Evolutionary conservation across 1,140 invertebrate species (phyloP).

Genomic region (Drosophila nebulosa): DNA sequence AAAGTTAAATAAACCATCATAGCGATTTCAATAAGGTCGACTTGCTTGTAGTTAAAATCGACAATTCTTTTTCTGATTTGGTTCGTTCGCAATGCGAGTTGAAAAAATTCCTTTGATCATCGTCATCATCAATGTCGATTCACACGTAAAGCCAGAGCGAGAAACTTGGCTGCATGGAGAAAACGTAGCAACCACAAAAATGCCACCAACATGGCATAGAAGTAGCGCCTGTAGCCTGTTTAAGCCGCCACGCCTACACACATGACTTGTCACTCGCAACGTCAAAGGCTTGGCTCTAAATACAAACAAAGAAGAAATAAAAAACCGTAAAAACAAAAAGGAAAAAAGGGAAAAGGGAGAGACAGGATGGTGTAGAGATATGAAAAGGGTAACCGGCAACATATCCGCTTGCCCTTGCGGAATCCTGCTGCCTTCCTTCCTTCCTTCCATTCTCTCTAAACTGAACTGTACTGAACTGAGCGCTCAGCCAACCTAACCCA

Average conservation of each 20-base stretch:
- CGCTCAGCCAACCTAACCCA: background rate
- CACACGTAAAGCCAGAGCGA: background rate
- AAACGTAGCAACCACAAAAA: slow-evolving; percentile 58
- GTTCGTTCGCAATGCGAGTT: background rate
- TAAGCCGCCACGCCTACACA: slow-evolving; percentile 41
- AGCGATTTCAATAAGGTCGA: too few species aligned
- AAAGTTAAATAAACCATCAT: too few species aligned
- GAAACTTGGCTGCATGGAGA: too few species aligned
- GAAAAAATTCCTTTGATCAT: background rate
- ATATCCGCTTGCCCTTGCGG: slow-evolving; percentile 76
- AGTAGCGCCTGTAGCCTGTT: slow-evolving; percentile 21
- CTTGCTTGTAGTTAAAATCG: background rate
- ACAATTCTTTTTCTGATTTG: background rate
- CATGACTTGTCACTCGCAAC: slow-evolving; percentile 35
- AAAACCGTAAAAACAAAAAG: background rate
- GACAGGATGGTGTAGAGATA: background rate
- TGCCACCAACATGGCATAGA: slow-evolving; percentile 46
- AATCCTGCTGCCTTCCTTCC: slow-evolving; percentile 58
- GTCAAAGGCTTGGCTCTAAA: slow-evolving; percentile 63
- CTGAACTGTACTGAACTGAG: too few species aligned
- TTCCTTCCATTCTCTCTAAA: slow-evolving; percentile 19
- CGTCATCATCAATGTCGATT: background rate
- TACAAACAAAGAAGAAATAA: slow-evolving; percentile 9
- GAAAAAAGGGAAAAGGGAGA: background rate
- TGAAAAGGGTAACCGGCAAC: slow-evolving; percentile 33